A percentile compares a stretch with the other conserved stretches of the same genome.
Conservation (phyloP, 2,797 vertebrate genomes). For the Prionace glauca region DNA sequence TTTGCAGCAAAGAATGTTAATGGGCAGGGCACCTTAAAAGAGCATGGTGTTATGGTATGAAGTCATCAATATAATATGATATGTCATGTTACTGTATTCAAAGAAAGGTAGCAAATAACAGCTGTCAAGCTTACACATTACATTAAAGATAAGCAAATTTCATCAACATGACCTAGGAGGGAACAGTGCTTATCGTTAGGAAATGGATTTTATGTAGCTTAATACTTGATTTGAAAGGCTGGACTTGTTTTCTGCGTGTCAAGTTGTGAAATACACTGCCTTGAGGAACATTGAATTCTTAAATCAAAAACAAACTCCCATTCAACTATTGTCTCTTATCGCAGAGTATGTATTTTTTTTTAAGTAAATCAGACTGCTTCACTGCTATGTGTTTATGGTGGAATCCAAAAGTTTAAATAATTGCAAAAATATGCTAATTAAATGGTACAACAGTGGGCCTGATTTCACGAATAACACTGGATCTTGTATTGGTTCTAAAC, state of each 20-base stretch:
- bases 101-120: background rate
- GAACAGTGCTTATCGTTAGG: background rate
- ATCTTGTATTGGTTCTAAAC: background rate
- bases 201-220: background rate
- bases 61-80: slow-evolving; percentile 31
- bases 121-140: background rate
- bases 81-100: slow-evolving; percentile 19
- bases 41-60: slow-evolving; percentile 26
- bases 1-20: background rate
- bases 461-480: background rate
- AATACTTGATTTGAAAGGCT: slow-evolving; percentile 16
- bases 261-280: background rate
- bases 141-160: slow-evolving; percentile 18
- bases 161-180: background rate
- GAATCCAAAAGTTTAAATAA: background rate
- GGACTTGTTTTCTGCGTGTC: background rate
- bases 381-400: background rate
- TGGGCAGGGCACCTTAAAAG: background rate
- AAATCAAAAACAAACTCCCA: background rate
- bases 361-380: background rate
- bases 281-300: background rate
- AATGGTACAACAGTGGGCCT: background rate
- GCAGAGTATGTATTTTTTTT: background rate
- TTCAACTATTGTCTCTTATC: background rate
- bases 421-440: background rate